Base-by-base conservation (phyloP, 2,888 invertebrate genomes). In the Syrphus vitripennis region DNA sequence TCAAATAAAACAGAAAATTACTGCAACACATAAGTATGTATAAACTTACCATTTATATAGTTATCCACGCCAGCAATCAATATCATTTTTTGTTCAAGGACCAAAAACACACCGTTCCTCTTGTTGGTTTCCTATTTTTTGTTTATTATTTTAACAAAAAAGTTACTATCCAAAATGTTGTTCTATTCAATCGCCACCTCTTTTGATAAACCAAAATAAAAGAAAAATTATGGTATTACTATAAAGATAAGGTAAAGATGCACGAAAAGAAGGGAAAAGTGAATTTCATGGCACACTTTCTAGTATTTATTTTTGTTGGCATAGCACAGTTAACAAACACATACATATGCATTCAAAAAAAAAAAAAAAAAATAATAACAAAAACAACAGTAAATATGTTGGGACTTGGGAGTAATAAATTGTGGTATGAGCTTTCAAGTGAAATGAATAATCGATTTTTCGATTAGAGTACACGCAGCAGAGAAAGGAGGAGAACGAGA, bases 21-120 rank as follows among this genome's bases (percentile, higher is more conserved):
- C 40, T 42, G 16, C 65, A 65, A 2, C 69, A 69, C 45, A 16
- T 45, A 45, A 24, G 26, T 65, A 12, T 34, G 31, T 50, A n/a
- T 26, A 26, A 50, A 90, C 92, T 88, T 89, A 92, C 92, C 92
- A 90, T 92, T 91, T 88, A 92, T 90, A 88, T 92, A 92, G 89
- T 90, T 92, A 90, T 92, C 92, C 89, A 92, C 91, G 88, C 92
- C 92, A 89, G 92, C 92, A 89, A 91, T 92, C 88, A 92, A 91
- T 90, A 92, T 92, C 92, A 92, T 92, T 87, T 90, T 89, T 91
- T 88, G 88, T 89, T 89, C 88, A 90, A 90, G 79, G 77, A 80
- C 86, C 76, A 87, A 63, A 81, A 65, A 69, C 77, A 59, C 82
- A 65, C 69, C 57, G 82, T 78, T 77, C 50, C 50, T 16, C 75